Percentiles rank a stretch among this genome's conserved stretches.
These are phyloP conservation scores for Cephus runcator DNA, from an alignment of 2,888 invertebrate genomes.

Conservation along the genomic window DNA sequence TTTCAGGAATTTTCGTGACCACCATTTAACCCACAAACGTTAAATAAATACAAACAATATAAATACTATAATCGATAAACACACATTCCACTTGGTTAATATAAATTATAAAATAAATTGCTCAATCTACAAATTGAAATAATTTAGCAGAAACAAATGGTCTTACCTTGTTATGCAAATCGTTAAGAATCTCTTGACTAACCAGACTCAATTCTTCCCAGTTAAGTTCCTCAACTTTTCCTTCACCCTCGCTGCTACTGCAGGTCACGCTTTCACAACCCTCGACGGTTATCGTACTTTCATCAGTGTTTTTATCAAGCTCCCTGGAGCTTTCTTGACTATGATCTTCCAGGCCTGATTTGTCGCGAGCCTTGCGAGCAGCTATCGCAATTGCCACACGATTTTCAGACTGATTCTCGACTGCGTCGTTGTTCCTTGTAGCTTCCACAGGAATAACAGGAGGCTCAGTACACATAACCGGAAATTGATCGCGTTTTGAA, in stretches of 20 bases:
- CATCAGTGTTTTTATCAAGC: conserved; percentile 14
- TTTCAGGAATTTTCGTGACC: not conserved
- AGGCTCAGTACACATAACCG: not conserved
- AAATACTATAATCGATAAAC: not conserved
- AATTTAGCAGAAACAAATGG: not conserved
- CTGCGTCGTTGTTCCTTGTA: not conserved
- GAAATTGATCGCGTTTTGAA: not conserved
- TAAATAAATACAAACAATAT: not conserved
- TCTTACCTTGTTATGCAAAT: conserved; percentile 78
- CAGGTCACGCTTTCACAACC: conserved; percentile 32
- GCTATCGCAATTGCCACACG: not conserved
- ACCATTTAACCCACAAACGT: not conserved
- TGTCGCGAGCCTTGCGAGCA: conserved; percentile 2
- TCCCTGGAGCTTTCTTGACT: conserved; percentile 11
- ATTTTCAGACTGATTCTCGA: conserved; percentile 6
- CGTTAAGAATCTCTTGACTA: conserved; percentile 71
- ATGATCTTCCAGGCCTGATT: conserved; percentile 5
- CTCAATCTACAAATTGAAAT: not conserved
- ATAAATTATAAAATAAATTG: not conserved
- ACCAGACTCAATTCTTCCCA: conserved; percentile 76
- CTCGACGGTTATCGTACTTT: conserved; percentile 20
- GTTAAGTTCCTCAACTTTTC: conserved; percentile 45
- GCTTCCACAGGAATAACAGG: not conserved
- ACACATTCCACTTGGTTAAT: not conserved
- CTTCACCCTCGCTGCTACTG: conserved; percentile 36